phyloP scores from a whole-genome alignment of 2,797 vertebrate species.

The Synanceia verrucosa region DNA sequence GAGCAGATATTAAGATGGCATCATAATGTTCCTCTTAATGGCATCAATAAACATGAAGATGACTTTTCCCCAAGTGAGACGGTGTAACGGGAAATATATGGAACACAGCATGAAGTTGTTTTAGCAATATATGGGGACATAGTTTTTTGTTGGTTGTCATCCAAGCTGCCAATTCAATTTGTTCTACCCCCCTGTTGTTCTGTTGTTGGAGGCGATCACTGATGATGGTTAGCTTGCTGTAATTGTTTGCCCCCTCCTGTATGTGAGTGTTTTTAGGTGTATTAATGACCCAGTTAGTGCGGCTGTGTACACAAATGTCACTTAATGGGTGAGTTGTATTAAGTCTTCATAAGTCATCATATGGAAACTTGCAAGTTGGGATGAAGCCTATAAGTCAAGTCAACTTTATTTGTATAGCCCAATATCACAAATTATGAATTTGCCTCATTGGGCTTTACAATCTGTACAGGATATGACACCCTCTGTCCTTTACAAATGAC shows the following conservation, averaged over 20 bases:
- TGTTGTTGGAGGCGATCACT: not conserved
- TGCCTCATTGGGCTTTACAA: too few relatives aligned
- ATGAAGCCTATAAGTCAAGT: not conserved
- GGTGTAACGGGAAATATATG: not conserved
- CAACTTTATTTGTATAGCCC: too few relatives aligned
- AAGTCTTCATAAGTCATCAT: not conserved
- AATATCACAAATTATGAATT: too few relatives aligned
- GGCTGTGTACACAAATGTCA: not conserved
- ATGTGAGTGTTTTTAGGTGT: not conserved
- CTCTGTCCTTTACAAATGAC: too few relatives aligned
- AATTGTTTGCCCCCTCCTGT: not conserved
- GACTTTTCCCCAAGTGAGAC: slow-evolving; percentile 6
- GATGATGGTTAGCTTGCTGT: slow-evolving; percentile 21
- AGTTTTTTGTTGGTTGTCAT: slow-evolving; percentile 12
- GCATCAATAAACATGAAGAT: slow-evolving; percentile 8
- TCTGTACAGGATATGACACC: too few relatives aligned
- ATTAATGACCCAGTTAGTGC: not conserved
- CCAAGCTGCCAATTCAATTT: slow-evolving; percentile 1
- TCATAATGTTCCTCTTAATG: slow-evolving; percentile 26
- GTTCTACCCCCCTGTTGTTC: slow-evolving; percentile 2
- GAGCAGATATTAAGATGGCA: not conserved
- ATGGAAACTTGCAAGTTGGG: not conserved
- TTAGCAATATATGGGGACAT: not conserved
- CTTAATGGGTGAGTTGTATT: not conserved
- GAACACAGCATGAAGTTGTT: slow-evolving; percentile 17